These are phyloP conservation scores for Etheostoma cragini DNA, from an alignment of 2,113 vertebrate genomes.

Conservation along the genomic window DNA sequence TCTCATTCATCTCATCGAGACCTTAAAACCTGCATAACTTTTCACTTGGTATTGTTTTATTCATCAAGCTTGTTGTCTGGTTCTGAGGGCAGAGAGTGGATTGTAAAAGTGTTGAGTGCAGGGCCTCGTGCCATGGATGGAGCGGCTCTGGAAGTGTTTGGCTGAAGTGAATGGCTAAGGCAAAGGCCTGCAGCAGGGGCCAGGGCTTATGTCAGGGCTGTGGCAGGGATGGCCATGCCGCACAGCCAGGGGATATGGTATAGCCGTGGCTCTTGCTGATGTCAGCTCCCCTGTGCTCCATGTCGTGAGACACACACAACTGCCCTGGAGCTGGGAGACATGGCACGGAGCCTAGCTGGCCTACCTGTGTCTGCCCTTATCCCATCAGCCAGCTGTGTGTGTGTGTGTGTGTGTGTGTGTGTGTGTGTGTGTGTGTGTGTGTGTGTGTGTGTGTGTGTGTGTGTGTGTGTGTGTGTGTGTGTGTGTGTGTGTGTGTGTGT, in stretches of 20 bases:
- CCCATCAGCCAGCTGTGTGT: slow-evolving; percentile 62
- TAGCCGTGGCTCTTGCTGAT: slow-evolving; percentile 36
- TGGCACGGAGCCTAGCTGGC: slow-evolving; percentile 60
- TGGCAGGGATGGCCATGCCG: slow-evolving; percentile 43
- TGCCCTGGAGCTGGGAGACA: slow-evolving; percentile 52
- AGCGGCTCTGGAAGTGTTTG: slow-evolving; percentile 42
- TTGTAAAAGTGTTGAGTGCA: slow-evolving; percentile 52
- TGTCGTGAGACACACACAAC: slow-evolving; percentile 57
- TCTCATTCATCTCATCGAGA: slow-evolving; percentile 41
- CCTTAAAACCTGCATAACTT: slow-evolving; percentile 36
- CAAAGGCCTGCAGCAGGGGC: slow-evolving; percentile 55
- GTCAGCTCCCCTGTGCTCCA: slow-evolving; percentile 50
- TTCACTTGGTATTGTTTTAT: slow-evolving; percentile 21
- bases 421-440: slow-evolving; percentile 3
- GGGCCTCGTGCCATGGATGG: slow-evolving; percentile 41
- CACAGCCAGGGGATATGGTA: slow-evolving; percentile 57
- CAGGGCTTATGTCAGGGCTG: slow-evolving; percentile 59
- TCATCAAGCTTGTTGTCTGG: slow-evolving; percentile 38
- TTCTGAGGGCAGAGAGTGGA: slow-evolving; percentile 15
- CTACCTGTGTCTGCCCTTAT: slow-evolving; percentile 73
- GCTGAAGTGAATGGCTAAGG: slow-evolving; percentile 57
- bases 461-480: slow-evolving; percentile 25
- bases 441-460: slow-evolving; percentile 38
- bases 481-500: slow-evolving; percentile 18
- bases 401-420: slow-evolving; percentile 19